Conservation (phyloP, 2,797 vertebrate species). For the Serranus cabrilla region DNA sequence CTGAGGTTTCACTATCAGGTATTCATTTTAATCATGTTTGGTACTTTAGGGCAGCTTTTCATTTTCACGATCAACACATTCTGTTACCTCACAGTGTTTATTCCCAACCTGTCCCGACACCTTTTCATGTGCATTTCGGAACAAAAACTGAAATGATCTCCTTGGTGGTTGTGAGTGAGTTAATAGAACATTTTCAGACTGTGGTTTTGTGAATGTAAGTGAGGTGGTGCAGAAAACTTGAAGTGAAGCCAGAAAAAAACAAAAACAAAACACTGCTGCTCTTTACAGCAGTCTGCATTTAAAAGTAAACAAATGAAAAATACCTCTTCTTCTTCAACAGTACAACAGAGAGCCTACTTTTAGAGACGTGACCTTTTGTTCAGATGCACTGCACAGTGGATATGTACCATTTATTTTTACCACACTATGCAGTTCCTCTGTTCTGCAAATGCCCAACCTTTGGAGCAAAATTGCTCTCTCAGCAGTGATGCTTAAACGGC, state of each 20-base stretch:
- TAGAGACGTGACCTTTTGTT: constrained; percentile 24
- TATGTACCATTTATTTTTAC: constrained; percentile 33
- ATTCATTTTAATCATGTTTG: neutral
- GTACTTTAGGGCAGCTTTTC: constrained; percentile 2
- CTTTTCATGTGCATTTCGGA: neutral
- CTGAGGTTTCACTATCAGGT: constrained; percentile 3
- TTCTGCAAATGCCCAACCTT: constrained; percentile 25
- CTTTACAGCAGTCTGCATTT: constrained; percentile 26
- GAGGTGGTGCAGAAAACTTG: neutral
- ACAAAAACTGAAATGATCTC: constrained; percentile 11
- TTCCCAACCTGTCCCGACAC: neutral
- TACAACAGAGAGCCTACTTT: constrained; percentile 9
- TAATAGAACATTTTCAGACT: neutral
- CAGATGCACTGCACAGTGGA: constrained; percentile 13
- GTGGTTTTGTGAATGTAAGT: constrained; percentile 6
- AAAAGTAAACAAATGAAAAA: constrained; percentile 52
- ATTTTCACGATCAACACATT: constrained; percentile 19
- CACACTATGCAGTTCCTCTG: constrained; percentile 3
- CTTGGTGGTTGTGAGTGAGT: constrained; percentile 14
- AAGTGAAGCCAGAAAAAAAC: constrained; percentile 22
- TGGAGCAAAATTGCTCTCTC: constrained; percentile 3
- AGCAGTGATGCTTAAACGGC: constrained; percentile 38
- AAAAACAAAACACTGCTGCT: neutral
- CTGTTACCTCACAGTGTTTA: neutral
- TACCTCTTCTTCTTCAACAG: constrained; percentile 5